Conservation (phyloP, 2,797 vertebrate genomes). For the Chloroceryle inda region DNA sequence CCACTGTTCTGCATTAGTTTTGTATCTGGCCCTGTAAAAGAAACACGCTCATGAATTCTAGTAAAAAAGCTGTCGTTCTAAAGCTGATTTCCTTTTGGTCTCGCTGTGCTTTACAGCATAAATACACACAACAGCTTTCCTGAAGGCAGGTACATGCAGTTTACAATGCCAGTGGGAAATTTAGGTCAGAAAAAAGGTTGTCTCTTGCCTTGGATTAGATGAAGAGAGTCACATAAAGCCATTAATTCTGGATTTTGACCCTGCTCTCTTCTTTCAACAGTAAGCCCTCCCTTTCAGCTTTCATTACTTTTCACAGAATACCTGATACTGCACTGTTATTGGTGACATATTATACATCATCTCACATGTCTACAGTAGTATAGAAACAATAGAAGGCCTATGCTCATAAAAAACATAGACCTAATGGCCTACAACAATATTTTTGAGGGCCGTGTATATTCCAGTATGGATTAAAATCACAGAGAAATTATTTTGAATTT, state of each 20-base stretch:
- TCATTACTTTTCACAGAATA: not conserved
- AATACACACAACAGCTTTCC: not conserved
- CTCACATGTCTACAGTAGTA: not conserved
- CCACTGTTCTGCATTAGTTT: conserved; percentile 98
- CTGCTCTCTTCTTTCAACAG: not conserved
- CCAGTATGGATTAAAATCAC: not conserved
- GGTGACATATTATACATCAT: not conserved
- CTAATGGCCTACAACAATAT: not conserved
- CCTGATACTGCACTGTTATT: not conserved
- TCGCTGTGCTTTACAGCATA: not conserved
- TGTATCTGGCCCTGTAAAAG: conserved; percentile 90
- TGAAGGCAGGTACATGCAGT: not conserved
- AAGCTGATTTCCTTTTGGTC: not conserved
- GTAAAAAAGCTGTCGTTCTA: not conserved
- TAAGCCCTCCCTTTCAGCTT: not conserved
- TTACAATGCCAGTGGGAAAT: not conserved
- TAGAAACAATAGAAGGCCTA: not conserved
- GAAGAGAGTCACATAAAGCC: not conserved
- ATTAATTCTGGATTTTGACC: not conserved
- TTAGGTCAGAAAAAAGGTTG: not conserved
- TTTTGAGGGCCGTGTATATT: not conserved
- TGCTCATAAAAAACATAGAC: not conserved
- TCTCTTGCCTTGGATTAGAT: not conserved
- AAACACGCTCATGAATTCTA: conserved; percentile 23
- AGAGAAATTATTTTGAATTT: not conserved